A percentile compares a stretch with the other conserved stretches of the same genome.
Conservation (phyloP, 2,797 vertebrate genomes). For the Hydrophis major region DNA sequence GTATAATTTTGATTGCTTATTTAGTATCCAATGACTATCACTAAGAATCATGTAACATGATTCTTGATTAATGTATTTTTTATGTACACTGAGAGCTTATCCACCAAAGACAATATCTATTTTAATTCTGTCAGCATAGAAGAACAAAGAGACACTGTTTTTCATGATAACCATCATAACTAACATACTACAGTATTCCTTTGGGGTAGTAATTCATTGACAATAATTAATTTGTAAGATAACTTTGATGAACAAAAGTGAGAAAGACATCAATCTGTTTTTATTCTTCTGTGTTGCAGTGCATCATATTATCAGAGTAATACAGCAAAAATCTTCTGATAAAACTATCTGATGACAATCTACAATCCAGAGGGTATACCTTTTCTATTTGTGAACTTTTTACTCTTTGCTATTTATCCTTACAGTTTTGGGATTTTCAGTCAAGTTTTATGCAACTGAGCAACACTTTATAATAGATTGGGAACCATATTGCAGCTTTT, state of each 20-base stretch:
- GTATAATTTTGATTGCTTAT: no score
- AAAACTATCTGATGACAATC: conserved; percentile 5
- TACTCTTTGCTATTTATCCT: not conserved
- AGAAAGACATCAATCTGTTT: not conserved
- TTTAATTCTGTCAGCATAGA: conserved; percentile 36
- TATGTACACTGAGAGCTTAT: no score
- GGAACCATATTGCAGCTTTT: not conserved
- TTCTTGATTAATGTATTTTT: no score
- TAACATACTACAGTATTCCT: not conserved
- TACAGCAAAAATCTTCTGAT: not conserved
- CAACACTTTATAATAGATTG: not conserved
- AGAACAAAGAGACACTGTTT: not conserved
- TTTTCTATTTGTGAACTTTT: not conserved
- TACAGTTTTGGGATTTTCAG: not conserved
- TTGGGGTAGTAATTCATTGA: not conserved
- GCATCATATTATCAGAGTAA: not conserved
- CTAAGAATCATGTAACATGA: no score
- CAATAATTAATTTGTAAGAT: not conserved
- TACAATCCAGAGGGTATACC: not conserved
- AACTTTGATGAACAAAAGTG: not conserved
- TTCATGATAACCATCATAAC: conserved; percentile 12
- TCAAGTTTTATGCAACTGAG: conserved; percentile 4
- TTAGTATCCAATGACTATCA: no score
- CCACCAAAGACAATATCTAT: not conserved
- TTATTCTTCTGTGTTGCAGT: not conserved